Base-by-base conservation (phyloP, 2,888 invertebrate species). In the Sericinus montela region DNA sequence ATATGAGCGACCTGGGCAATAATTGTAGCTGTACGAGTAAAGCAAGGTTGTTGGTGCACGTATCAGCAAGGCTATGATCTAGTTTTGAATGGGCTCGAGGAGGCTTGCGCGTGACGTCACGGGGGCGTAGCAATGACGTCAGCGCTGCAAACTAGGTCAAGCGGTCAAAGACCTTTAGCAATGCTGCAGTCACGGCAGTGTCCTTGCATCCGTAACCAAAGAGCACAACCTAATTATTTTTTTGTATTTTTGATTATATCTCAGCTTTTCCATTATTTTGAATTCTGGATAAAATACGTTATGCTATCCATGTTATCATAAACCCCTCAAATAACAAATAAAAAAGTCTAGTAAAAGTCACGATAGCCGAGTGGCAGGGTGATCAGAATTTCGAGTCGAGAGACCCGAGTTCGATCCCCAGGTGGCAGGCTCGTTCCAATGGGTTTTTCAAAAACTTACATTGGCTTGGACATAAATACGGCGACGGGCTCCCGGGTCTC, bases 51-150 rank as follows among this genome's bases (percentile, higher is more conserved):
- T 56, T 48, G 59, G 62, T 69, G 72, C 67, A 67, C 70, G 69
- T 63, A 42, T 45, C 48, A 57, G 67, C 69, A 67, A 72, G 79
- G 77, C 75, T 79, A 69, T 83, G 86, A 70, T 86, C 86, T 67
- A 87, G 65, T 87, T 86, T 85, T 87, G 86, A 87, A 86, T 87
- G 86, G 74, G 78, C 73, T 72, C 60, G 72, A 63, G 72, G 80
- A 77, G 82, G 81, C 80, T 75, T 66, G 69, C 59, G 54, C 59
- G 67, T 86, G 82, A 87, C 86, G 86, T 86, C 84, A 85, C 64
- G 75, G 73, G 79, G 83, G 82, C 82, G 82, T 79, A 79, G 62
- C 78, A 53, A 74, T 87, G 86, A 87, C 87, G 87, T 87, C 79
- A 86, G 69, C 64, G 55, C 48, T 46, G 51, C 63, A 78, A 86